Base-by-base conservation (phyloP, 2,113 vertebrate species). In the Colinus virginianus region DNA sequence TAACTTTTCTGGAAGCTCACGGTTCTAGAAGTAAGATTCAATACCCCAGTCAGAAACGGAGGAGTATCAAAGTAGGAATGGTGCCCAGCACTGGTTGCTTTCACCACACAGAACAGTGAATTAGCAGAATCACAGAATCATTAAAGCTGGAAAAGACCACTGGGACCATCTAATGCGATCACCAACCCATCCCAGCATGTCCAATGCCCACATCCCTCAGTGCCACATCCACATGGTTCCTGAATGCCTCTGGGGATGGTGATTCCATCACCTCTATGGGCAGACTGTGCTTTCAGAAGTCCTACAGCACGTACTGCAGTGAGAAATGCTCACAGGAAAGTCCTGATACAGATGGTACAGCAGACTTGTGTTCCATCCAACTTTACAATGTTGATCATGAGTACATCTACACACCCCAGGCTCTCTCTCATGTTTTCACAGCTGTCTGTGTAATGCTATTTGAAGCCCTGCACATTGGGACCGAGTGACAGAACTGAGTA, bases 341-440 rank as follows among this genome's bases (percentile, higher is more conserved):
- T 28, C 66, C 26, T 36, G 62, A 8, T 7, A 69, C 23, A 53
- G 11, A 40, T 12, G 12, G 9, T 30, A 45, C 7, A 55, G 61
- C 22, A 55, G 58, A 86, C 6, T 12, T 25, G 77, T 26, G 51
- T 81, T 59, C 30, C 32, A 64, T 49, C 26, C 16, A 34, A 6
- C 22, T n/a, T 58, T 16, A 14, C 19, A 19, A 17, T 23, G 87
- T 34, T 38, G 13, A 63, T 32, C n/a, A 36, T 0, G 0, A 66
- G 17, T 22, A 19, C 8, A 48, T 18, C 62, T 42, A 49, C 72
- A 48, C 6, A 69, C 61, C 30, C 40, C 63, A 64, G 11, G 7
- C 62, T 72, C 6, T 36, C 32, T 77, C 64, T 49, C n/a, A 48
- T 34, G 58, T 18, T 67, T 69, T 70, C 46, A 46, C 6, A 51